These are phyloP conservation scores for Rhingia campestris DNA, from an alignment of 2,888 invertebrate genomes.

Conservation along the genomic window DNA sequence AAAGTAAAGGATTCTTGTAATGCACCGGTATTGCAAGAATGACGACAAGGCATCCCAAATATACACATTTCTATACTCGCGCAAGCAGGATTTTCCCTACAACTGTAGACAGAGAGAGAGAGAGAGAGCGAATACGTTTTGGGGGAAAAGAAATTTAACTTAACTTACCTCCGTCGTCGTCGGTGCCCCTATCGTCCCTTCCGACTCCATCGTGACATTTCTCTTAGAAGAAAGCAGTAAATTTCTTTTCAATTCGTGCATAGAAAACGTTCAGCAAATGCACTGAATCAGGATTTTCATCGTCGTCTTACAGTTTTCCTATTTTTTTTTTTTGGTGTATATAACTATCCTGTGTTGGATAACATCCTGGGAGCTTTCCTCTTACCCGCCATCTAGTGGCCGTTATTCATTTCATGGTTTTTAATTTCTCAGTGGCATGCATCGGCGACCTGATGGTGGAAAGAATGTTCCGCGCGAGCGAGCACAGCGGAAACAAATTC, in stretches of 20 bases:
- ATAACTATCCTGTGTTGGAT: slow-evolving; percentile 58
- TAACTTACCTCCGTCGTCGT: slow-evolving; percentile 15
- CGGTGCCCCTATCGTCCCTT: slow-evolving; percentile 2
- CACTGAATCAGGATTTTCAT: slow-evolving; percentile 59
- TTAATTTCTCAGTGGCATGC: slow-evolving; percentile 71
- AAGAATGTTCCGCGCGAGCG: slow-evolving; percentile 59
- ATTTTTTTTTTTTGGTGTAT: slow-evolving; percentile 26
- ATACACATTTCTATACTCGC: slow-evolving; percentile 36
- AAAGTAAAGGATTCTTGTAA: slow-evolving; percentile 39
- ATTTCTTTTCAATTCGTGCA: slow-evolving; percentile 69
- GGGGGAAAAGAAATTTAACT: slow-evolving; percentile 11
- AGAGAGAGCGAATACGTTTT: slow-evolving; percentile 18
- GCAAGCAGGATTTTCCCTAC: slow-evolving; percentile 39
- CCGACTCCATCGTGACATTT: slow-evolving; percentile 7
- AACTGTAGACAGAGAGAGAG: background rate
- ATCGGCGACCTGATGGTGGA: slow-evolving; percentile 61
- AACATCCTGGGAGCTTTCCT: slow-evolving; percentile 14
- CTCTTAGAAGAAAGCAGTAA: slow-evolving; percentile 55
- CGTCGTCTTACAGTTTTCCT: slow-evolving; percentile 14
- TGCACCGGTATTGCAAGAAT: slow-evolving; percentile 27
- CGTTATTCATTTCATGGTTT: slow-evolving; percentile 73
- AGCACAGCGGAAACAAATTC: slow-evolving; percentile 60
- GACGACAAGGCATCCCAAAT: slow-evolving; percentile 44
- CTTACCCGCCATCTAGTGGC: slow-evolving; percentile 25
- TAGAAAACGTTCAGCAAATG: slow-evolving; percentile 67